Evolutionary conservation across 2,113 vertebrate genomes (phyloP).

Genomic region (Macroglossus sobrinus): DNA sequence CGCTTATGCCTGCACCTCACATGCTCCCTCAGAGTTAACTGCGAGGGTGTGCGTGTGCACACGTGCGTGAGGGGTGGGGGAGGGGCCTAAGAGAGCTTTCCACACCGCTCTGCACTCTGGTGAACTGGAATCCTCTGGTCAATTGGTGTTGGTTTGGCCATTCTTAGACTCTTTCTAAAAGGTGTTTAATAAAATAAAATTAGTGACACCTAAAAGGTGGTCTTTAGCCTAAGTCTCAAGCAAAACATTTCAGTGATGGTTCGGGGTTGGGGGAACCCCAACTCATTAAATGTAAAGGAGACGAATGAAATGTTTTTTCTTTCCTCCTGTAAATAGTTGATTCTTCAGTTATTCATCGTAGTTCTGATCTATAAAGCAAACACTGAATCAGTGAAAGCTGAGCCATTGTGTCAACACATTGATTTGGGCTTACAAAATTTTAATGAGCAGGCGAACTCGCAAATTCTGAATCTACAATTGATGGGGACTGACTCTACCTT

Average conservation of each 20-base stretch:
- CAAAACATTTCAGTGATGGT: background rate
- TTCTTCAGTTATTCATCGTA: background rate
- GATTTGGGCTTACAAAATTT: background rate
- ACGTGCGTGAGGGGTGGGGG: background rate
- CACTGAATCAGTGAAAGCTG: background rate
- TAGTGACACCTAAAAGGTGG: background rate
- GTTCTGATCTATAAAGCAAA: background rate
- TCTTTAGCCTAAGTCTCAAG: background rate
- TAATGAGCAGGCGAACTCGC: background rate
- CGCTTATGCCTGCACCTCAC: background rate
- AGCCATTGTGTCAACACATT: background rate
- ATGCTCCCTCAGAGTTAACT: background rate
- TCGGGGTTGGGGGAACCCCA: background rate
- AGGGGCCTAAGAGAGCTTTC: background rate
- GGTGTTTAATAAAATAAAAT: background rate
- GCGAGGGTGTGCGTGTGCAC: background rate
- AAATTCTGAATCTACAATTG: background rate
- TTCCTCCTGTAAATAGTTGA: background rate
- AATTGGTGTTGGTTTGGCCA: background rate
- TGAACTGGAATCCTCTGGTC: background rate
- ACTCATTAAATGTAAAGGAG: background rate
- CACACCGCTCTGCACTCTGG: background rate
- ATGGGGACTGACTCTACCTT: background rate
- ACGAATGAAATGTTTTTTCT: background rate
- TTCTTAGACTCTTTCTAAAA: background rate